Percentiles rank a stretch among this genome's conserved stretches.
Conservation (phyloP, 2,113 vertebrate genomes). For the Seriola rivoliana region DNA sequence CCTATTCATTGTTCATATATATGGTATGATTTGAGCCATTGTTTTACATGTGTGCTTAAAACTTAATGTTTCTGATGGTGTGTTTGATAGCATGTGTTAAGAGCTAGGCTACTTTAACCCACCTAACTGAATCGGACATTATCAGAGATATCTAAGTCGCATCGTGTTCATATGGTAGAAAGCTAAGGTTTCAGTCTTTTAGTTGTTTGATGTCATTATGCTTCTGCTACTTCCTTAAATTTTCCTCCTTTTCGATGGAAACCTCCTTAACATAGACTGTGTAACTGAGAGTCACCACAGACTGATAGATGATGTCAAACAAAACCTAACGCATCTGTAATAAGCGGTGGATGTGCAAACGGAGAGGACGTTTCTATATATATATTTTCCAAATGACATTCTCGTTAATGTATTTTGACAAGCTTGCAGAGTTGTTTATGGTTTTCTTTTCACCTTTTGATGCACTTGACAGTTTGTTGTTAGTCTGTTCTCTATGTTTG, state of each 20-base stretch:
- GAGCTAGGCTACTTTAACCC: not conserved
- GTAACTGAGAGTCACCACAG: not conserved
- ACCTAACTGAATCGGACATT: not conserved
- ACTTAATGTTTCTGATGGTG: not conserved
- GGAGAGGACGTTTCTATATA: not conserved
- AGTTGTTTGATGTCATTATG: not conserved
- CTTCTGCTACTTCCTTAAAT: not conserved
- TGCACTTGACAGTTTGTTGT: not conserved
- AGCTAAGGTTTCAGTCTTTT: not conserved
- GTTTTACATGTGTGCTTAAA: not conserved
- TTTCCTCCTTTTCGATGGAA: not conserved
- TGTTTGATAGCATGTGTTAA: not conserved
- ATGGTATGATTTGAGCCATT: not conserved
- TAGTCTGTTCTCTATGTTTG: not conserved
- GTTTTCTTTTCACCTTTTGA: not conserved
- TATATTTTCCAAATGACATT: conserved; percentile 1
- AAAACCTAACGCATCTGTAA: not conserved
- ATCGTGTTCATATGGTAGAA: not conserved
- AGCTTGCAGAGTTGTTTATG: not conserved
- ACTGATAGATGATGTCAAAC: not conserved
- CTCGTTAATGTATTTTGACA: not conserved
- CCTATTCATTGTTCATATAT: not conserved
- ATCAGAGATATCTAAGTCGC: not conserved
- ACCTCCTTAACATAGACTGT: not conserved
- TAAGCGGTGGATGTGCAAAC: not conserved